Conservation (phyloP, 2,113 vertebrate species). For the Solea solea region DNA sequence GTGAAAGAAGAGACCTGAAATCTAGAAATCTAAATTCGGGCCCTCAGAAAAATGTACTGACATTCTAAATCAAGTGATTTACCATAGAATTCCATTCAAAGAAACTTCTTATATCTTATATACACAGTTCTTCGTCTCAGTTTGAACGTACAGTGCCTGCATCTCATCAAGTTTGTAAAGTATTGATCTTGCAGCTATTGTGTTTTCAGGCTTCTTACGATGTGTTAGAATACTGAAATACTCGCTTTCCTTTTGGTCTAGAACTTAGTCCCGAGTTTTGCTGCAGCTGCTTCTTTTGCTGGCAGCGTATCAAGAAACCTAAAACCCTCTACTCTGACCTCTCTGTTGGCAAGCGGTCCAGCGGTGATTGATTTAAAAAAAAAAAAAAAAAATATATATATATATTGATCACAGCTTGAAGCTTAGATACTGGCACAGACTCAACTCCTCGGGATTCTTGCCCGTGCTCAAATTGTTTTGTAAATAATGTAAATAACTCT, state of each 20-base stretch:
- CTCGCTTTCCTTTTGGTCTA: background rate
- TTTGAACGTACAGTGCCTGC: no score
- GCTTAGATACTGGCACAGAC: background rate
- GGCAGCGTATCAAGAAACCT: conserved; percentile 6
- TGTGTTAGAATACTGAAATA: background rate
- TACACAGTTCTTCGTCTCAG: no score
- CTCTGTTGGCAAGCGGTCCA: conserved; percentile 7
- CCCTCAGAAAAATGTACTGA: no score
- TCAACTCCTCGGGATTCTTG: background rate
- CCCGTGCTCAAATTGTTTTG: background rate
- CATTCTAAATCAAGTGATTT: no score
- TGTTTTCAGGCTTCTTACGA: background rate
- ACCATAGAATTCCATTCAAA: no score
- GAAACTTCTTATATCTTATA: no score
- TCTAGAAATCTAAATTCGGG: no score
- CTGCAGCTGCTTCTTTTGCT: background rate
- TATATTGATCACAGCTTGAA: conserved; percentile 18
- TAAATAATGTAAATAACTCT: background rate
- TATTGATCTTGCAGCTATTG: no score
- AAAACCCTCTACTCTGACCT: conserved; percentile 2
- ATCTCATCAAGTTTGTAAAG: no score
- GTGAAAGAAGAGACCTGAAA: no score
- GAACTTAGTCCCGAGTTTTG: background rate
- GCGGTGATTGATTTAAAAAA: conserved; percentile 1
- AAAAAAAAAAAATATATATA: background rate